Evolutionary conservation across 2,797 vertebrate species (phyloP).

Genomic region (Takifugu ocellatus): DNA sequence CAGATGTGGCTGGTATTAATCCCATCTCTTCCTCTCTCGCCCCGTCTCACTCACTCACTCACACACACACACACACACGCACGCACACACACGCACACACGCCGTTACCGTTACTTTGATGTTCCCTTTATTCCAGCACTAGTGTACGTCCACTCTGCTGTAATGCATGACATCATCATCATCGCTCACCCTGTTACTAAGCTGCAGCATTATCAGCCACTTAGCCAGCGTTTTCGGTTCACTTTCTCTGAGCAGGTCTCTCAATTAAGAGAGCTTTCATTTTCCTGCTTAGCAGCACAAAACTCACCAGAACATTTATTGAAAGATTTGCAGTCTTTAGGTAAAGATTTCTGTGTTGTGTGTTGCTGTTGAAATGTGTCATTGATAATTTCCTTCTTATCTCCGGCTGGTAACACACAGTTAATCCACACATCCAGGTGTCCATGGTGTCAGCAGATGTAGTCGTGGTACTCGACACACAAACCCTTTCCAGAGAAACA

Average conservation of each 20-base stretch:
- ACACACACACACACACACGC: background rate
- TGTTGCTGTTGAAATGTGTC: too few species aligned
- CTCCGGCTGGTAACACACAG: too few species aligned
- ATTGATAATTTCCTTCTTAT: too few species aligned
- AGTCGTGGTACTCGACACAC: too few species aligned
- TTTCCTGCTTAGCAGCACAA: too few species aligned
- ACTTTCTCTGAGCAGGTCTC: background rate
- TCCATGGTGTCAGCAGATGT: too few species aligned
- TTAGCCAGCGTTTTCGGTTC: background rate
- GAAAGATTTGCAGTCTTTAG: too few species aligned
- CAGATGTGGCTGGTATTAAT: slow-evolving; percentile 46
- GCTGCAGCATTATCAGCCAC: background rate
- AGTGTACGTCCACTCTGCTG: slow-evolving; percentile 15
- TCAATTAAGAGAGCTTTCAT: too few species aligned
- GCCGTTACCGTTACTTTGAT: slow-evolving; percentile 19
- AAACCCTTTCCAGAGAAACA: too few species aligned
- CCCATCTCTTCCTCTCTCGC: slow-evolving; percentile 16
- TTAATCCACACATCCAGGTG: too few species aligned
- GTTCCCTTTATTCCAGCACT: slow-evolving; percentile 28
- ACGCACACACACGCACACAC: slow-evolving; percentile 8
- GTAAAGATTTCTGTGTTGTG: too few species aligned
- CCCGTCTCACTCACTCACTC: background rate
- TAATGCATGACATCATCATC: slow-evolving; percentile 32
- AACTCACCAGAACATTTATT: too few species aligned
- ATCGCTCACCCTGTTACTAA: background rate